Evolutionary conservation across 2,888 invertebrate genomes (phyloP).

Genomic region (Palloptera scutellata): DNA sequence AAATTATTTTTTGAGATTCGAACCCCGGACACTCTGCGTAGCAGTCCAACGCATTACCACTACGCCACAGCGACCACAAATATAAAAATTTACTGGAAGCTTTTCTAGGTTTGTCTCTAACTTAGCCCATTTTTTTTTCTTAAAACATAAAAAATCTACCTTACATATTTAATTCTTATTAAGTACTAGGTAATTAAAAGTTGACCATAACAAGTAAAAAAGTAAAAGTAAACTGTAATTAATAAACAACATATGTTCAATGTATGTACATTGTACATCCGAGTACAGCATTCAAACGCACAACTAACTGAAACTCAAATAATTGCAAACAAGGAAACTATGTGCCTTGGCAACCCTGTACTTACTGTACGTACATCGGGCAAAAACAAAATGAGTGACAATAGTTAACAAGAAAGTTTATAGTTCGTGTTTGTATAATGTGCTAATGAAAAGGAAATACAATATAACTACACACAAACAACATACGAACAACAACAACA

Average conservation of each 20-base stretch:
- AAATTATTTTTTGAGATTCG: no score
- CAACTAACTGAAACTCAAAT: not conserved
- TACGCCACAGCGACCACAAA: no score
- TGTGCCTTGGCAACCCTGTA: conserved; percentile 8
- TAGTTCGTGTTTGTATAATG: conserved; percentile 24
- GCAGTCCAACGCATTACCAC: no score
- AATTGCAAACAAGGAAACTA: no score
- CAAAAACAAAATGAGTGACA: conserved; percentile 24
- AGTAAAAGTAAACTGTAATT: not conserved
- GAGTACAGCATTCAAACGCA: not conserved
- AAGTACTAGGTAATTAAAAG: no score
- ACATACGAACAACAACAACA: conserved; percentile 13
- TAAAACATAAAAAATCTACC: no score
- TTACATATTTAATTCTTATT: no score
- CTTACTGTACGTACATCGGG: not conserved
- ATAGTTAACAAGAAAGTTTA: conserved; percentile 30
- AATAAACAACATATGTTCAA: not conserved
- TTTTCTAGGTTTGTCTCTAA: no score
- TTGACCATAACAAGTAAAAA: no score
- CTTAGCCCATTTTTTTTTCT: no score
- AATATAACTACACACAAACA: conserved; percentile 10
- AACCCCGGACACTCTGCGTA: no score
- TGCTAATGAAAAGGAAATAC: conserved; percentile 32
- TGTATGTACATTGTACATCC: not conserved
- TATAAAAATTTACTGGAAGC: no score